These are phyloP conservation scores for Leucoma salicis DNA, from an alignment of 2,888 invertebrate genomes.

Conservation along the genomic window DNA sequence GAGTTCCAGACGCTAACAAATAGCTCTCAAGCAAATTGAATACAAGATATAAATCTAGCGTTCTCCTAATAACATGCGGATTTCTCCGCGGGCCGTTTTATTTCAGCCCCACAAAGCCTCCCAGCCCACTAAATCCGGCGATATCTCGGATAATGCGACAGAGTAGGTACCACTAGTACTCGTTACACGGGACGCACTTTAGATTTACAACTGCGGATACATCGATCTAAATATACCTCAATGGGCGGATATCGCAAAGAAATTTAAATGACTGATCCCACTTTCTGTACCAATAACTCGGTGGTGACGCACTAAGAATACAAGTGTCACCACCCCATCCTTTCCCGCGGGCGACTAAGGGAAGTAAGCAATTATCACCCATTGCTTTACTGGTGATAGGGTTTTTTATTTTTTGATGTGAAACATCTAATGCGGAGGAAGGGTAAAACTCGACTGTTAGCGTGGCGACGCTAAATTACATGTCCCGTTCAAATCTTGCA, in stretches of 20 bases:
- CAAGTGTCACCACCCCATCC: too few relatives aligned
- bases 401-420: too few relatives aligned
- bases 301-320: too few relatives aligned
- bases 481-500: too few relatives aligned
- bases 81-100: slow-evolving; percentile 77
- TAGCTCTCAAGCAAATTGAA: slow-evolving; percentile 76
- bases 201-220: slow-evolving; percentile 66
- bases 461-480: too few relatives aligned
- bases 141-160: slow-evolving; percentile 74
- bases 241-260: slow-evolving; percentile 56
- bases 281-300: slow-evolving; percentile 49
- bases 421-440: too few relatives aligned
- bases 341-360: too few relatives aligned
- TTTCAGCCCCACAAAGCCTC: slow-evolving; percentile 72
- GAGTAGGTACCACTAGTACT: slow-evolving; percentile 64
- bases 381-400: too few relatives aligned
- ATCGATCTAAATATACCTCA: too few relatives aligned
- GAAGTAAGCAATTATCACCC: too few relatives aligned
- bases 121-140: slow-evolving; percentile 74
- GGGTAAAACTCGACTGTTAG: too few relatives aligned
- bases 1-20: slow-evolving; percentile 53
- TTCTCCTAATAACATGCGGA: slow-evolving; percentile 73
- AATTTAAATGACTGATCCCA: slow-evolving; percentile 64
- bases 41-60: slow-evolving; percentile 76
- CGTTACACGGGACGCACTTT: slow-evolving; percentile 70